Evolutionary conservation across 2,888 invertebrate genomes (phyloP).

Genomic region (Sialis lutaria): DNA sequence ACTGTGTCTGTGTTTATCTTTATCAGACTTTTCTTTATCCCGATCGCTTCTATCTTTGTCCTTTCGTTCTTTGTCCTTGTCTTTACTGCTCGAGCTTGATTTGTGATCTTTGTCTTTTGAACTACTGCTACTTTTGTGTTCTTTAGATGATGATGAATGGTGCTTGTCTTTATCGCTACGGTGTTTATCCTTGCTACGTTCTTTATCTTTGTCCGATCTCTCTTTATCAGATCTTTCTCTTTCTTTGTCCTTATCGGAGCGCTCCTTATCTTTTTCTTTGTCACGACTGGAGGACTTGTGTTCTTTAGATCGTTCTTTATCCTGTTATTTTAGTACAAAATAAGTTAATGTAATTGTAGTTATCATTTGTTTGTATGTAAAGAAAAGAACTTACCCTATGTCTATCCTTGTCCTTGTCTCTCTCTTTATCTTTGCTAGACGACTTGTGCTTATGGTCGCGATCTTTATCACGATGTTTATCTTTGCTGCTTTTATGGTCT

Average conservation of each 20-base stretch:
- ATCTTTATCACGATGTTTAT: slow-evolving; percentile 42
- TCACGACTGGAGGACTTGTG: slow-evolving; percentile 31
- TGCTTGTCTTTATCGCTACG: slow-evolving; percentile 27
- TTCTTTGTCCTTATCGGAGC: slow-evolving; percentile 11
- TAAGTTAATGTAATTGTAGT: not conserved
- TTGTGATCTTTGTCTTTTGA: slow-evolving; percentile 24
- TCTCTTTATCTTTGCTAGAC: slow-evolving; percentile 30
- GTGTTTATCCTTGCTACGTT: slow-evolving; percentile 18
- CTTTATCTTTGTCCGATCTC: slow-evolving; percentile 23
- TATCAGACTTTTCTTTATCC: slow-evolving; percentile 14
- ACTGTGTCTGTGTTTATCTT: slow-evolving; percentile 24
- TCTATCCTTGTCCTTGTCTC: slow-evolving; percentile 35
- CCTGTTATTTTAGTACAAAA: slow-evolving; percentile 9
- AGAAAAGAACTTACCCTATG: slow-evolving; percentile 15
- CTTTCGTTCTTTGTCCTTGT: slow-evolving; percentile 23
- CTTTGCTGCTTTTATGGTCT: slow-evolving; percentile 37
- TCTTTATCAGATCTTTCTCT: slow-evolving; percentile 26
- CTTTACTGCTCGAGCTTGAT: slow-evolving; percentile 21
- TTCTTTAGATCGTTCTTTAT: slow-evolving; percentile 20
- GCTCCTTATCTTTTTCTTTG: slow-evolving; percentile 20
- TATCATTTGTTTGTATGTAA: not conserved
- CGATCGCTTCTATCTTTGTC: slow-evolving; percentile 19
- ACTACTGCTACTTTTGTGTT: slow-evolving; percentile 17
- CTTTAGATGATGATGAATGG: slow-evolving; percentile 19
- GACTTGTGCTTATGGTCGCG: slow-evolving; percentile 14